Evolutionary conservation across 2,888 invertebrate genomes (phyloP), one percentile per base, ranked within the genome.

Genomic region (Sphecodes monilicornis): DNA sequence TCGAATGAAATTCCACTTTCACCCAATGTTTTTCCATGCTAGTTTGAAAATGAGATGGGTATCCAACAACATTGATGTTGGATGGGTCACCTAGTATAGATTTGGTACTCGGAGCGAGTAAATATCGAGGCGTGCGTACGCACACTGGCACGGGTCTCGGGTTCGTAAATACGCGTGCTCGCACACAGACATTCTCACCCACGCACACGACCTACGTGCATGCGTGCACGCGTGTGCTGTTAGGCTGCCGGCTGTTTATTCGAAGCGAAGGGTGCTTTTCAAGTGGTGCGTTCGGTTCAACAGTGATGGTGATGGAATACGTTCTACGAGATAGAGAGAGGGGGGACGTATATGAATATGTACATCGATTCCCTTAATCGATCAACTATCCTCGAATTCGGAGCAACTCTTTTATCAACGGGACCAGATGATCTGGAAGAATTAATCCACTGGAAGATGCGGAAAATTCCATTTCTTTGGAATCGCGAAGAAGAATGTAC

Each of bases 151-250:
- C n/a, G 41, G 64, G 57, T 22, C 60, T 50, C 39, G n/a, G 60
- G 60, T 29, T 32, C 74, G 74, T 76, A 72, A n/a, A 70, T 76
- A 86, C 89, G 81, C 85, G 71, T 39, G 66, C 66, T 32, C 68
- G 68, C 39, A 68, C 36, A 66, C 74, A 76, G 84, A 79, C 89
- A 78, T 71, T 43, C 81, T 72, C 76, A 76, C 41, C 71, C 81
- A 87, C 84, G 84, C 83, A 72, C 80, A 77, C 82, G 80, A 79
- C 76, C 80, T 76, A 78, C 76, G 84, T 81, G 75, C 77, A 75
- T 66, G 69, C 79, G 85, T 84, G 78, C 60, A 76, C 77, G 74
- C 80, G 80, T 72, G 77, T 85, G 84, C 78, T 80, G 32, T 81
- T 50, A 72, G 54, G 84, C 82, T 77, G 43, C 60, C 43, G 57